Conservation (phyloP, 2,797 vertebrate genomes). For the Urocyon cinereoargenteus region DNA sequence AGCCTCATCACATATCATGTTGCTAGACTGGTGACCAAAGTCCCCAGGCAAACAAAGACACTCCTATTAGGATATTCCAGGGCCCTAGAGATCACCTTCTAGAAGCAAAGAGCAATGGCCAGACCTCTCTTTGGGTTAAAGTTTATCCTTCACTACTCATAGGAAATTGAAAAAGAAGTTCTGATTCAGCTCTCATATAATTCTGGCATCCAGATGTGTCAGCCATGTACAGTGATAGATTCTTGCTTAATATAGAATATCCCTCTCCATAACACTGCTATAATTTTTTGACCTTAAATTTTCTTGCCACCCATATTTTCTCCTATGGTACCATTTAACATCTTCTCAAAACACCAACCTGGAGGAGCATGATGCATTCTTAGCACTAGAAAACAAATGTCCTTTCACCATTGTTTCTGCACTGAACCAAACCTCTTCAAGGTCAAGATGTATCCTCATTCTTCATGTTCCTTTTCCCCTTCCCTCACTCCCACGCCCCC, state of each 20-base stretch:
- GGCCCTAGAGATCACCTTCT: neutral
- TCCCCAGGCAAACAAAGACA: neutral
- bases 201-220: neutral
- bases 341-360: neutral
- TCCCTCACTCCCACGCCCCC: too few relatives aligned
- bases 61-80: neutral
- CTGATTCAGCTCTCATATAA: neutral
- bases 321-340: neutral
- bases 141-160: neutral
- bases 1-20: neutral
- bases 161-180: neutral
- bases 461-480: neutral
- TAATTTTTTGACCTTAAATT: neutral
- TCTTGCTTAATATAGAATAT: neutral
- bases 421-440: neutral
- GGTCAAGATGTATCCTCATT: neutral
- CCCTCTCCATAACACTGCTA: neutral
- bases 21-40: neutral
- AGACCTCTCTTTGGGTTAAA: neutral
- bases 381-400: neutral
- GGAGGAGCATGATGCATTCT: neutral
- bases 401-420: neutral
- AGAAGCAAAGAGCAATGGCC: neutral
- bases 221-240: neutral
- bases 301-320: neutral